Evolutionary conservation across 2,888 invertebrate species (phyloP), one percentile per base, ranked within the genome.

Genomic region (Unio delphinus): DNA sequence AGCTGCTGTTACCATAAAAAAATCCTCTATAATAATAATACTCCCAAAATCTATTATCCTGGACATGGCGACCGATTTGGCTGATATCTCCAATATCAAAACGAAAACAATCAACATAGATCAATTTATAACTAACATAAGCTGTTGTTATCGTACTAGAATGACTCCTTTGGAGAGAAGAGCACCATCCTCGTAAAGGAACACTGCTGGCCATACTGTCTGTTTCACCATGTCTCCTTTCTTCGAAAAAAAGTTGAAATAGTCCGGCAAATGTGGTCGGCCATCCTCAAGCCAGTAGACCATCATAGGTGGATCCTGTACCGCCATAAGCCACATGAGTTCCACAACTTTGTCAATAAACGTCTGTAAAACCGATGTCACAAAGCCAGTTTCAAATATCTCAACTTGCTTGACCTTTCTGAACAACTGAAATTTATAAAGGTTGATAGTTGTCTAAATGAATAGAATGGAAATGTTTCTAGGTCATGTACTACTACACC

Each of bases 201-300:
- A 70, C 20, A 75, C 69, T n/a, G 75, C 75, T 23, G 75, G 75
- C 75, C 75, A 75, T 6, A 75, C 68, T 20, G 72, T 75, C 65
- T 77, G 77, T 59, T 77, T 74, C 28, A 77, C 75, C 61, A 67
- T 73, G 17, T 65, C 28, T 4, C 58, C 68, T 28, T 67, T 68
- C 30, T 61, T 58, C 8, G 72, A 65, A 55, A 64, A 75, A 67
- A 70, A 75, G 26, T 70, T 72, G 64, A 72, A 75, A 62, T 75
- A 68, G 23, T 68, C 64, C 6, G 70, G 70, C 1, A 68, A 34
- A 28, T 66, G 67, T 7, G 70, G 61, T 60, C 67, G 70, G 26
- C 66, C 66, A 3, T 72, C 72, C 64, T 75, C 75, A 62, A 75
- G 68, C 75, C 75, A 75, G 66, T 72, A 68, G 3, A 70, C 66